Base-by-base conservation (phyloP, 1,140 invertebrate species). In the Drosophila kurseongensis region DNA sequence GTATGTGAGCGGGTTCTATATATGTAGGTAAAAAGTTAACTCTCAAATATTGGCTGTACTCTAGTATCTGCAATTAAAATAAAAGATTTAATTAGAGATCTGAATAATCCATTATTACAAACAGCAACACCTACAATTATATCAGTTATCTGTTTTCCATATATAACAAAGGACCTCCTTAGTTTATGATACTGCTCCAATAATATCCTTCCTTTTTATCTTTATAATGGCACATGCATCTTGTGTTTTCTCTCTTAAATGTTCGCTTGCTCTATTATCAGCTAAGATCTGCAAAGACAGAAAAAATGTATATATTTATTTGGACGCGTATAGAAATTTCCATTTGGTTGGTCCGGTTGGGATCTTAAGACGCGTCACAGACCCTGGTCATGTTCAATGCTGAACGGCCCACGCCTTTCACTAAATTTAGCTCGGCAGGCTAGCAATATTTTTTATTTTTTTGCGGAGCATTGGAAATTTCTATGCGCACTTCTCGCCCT, bases 151-250 rank as follows among this genome's bases (percentile, higher is more conserved):
- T 57, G 55, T 44, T 55, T 48, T 75, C 69, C 77, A 77, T 84
- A 85, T 67, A 75, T 73, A 63, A 73, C 52, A 56, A 56, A 61
- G 65, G 50, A 55, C 51, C 67, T 69, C 52, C 82, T 86, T 86
- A 89, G 61, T 72, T 62, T 88, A 82, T 79, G 83, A 88, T 88
- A 86, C 84, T 88, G 83, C 71, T 82, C 62, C 62, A 62, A 79
- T 38, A 51, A 35, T 55, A 16, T 67, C 36, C 45, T 75, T 38
- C 41, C 63, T 54, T 63, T 63, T 69, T 35, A 29, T 50, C 71
- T 62, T 67, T 80, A 89, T 58, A 83, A 88, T 84, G 84, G 84
- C 84, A 88, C 84, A 84, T 90, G 57, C 84, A 88, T 88, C 79
- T 88, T 89, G 76, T 77, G 57, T 54, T 63, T 54, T 63, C 72